These are phyloP conservation scores for Morpho achilles DNA, from an alignment of 2,888 invertebrate genomes.

Conservation along the genomic window DNA sequence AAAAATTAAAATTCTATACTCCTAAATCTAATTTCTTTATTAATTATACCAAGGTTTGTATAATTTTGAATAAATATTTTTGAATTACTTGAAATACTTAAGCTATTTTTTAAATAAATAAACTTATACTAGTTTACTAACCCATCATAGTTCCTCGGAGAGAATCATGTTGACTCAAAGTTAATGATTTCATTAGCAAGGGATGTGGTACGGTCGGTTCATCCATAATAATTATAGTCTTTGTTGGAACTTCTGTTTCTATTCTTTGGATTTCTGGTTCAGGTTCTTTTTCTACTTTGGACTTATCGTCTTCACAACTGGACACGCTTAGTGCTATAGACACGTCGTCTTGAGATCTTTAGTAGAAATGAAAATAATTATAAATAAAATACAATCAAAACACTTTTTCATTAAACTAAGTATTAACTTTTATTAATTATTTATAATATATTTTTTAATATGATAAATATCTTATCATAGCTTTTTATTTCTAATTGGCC, in stretches of 20 bases:
- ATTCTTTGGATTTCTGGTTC: slow-evolving; percentile 31
- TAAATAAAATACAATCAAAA: too few species aligned
- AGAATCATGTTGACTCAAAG: slow-evolving; percentile 65
- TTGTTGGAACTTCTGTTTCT: slow-evolving; percentile 54
- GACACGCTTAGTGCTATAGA: slow-evolving; percentile 72
- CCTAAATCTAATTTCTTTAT: too few species aligned
- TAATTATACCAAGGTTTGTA: too few species aligned
- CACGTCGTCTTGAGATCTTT: slow-evolving; percentile 73
- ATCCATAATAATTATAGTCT: slow-evolving; percentile 63
- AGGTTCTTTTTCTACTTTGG: slow-evolving; percentile 56
- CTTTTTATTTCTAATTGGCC: too few species aligned
- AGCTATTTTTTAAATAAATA: too few species aligned
- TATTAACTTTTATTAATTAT: too few species aligned
- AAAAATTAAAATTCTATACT: too few species aligned
- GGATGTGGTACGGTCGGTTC: slow-evolving; percentile 69
- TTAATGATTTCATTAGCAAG: slow-evolving; percentile 70
- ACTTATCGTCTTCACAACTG: slow-evolving; percentile 73
- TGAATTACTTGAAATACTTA: too few species aligned
- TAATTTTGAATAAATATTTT: too few species aligned
- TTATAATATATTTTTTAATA: too few species aligned
- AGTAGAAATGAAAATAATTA: slow-evolving; percentile 13
- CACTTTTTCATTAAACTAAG: too few species aligned
- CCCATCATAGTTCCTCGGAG: slow-evolving; percentile 70
- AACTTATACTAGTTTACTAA: slow-evolving; percentile 31
- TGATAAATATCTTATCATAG: too few species aligned